These are phyloP conservation scores for Pteropus rufus DNA, from an alignment of 2,797 vertebrate species.

Conservation along the genomic window DNA sequence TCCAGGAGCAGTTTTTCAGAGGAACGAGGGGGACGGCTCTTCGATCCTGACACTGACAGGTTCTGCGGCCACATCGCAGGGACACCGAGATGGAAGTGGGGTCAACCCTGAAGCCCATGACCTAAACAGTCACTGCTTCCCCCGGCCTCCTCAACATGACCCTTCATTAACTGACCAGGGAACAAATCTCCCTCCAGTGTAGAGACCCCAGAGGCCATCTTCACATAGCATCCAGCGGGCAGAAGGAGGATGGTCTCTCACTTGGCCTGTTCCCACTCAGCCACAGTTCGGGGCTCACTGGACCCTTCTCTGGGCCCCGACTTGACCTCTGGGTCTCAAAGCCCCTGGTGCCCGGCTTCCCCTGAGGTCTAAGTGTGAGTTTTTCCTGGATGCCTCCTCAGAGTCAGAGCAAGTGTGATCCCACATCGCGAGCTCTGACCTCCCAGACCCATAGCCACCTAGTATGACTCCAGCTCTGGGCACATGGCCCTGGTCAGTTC, in stretches of 20 bases:
- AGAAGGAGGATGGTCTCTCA: neutral
- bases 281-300: neutral
- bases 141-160: neutral
- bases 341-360: neutral
- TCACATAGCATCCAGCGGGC: neutral
- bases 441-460: neutral
- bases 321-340: neutral
- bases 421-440: neutral
- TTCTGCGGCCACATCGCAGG: neutral
- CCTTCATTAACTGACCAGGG: neutral
- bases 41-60: neutral
- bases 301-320: neutral
- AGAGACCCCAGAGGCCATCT: neutral
- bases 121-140: neutral
- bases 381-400: neutral
- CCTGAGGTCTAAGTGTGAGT: neutral
- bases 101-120: neutral
- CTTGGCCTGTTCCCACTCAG: neutral
- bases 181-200: neutral
- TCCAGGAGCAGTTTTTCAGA: neutral
- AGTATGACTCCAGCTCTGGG: accelerated
- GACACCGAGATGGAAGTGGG: neutral
- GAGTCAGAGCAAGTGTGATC: neutral
- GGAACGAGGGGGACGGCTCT: neutral
- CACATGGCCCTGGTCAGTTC: neutral